phyloP scores from a whole-genome alignment of 2,113 vertebrate species.

The Heterotis niloticus region DNA sequence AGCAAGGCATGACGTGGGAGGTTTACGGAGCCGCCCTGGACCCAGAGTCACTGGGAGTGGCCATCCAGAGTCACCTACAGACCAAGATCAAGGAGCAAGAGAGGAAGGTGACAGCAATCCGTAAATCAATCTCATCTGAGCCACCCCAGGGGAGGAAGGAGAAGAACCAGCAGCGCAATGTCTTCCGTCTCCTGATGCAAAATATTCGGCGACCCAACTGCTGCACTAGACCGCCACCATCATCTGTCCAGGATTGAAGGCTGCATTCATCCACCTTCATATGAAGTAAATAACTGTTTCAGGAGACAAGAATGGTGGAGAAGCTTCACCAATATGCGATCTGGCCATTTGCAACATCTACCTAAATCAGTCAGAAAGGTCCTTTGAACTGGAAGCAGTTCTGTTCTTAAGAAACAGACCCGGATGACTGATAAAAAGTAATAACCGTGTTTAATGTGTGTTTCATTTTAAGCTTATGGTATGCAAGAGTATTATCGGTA shows the following conservation, averaged over 20 bases:
- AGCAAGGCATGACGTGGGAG: constrained; percentile 86
- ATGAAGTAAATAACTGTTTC: background rate
- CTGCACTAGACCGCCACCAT: constrained; percentile 67
- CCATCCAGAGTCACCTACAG: constrained; percentile 83
- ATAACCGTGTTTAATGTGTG: background rate
- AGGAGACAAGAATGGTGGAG: background rate
- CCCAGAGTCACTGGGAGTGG: constrained; percentile 77
- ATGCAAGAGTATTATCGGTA: background rate
- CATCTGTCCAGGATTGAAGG: constrained; percentile 69
- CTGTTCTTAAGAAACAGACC: no score
- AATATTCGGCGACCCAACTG: constrained; percentile 71
- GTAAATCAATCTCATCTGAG: constrained; percentile 72
- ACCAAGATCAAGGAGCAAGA: constrained; percentile 75
- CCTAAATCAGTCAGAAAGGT: background rate
- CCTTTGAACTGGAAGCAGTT: background rate
- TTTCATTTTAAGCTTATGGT: background rate
- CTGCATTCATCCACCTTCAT: background rate
- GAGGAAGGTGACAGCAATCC: constrained; percentile 63
- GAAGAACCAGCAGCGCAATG: constrained; percentile 65
- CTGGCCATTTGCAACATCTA: no score
- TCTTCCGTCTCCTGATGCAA: constrained; percentile 72
- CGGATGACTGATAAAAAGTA: no score
- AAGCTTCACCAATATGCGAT: no score
- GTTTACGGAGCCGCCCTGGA: constrained; percentile 81
- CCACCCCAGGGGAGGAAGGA: constrained; percentile 68